Evolutionary conservation across 92 coral and sea anemone genomes (phyloP), one percentile per base, ranked within the genome.

Genomic region (Siderastrea siderea): DNA sequence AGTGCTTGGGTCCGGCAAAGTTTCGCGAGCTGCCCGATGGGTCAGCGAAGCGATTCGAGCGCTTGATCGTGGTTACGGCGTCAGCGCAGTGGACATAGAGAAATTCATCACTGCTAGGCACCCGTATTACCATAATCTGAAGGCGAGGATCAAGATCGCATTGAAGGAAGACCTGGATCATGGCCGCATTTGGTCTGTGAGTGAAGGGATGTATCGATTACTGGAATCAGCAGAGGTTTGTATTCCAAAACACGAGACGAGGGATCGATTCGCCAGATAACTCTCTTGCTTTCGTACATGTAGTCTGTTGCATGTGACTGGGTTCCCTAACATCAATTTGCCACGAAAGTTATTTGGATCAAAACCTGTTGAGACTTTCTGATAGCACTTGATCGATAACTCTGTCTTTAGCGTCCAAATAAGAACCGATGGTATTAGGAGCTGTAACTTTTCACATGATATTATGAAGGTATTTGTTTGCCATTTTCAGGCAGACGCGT

Each of bases 21-120:
- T 93, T 26, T 97, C 99, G 45, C 68, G 99, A 47, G 98, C 96
- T 47, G 98, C 96, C 61, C 90, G 99, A 94, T 95, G 98, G 98
- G 96, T 97, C 16, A 91, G 96, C 80, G 99, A 97, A 92, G 99
- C 99, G 47, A 87, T 97, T 62, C 95, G 98, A 76, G 98, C 95
- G 60, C 95, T 97, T 57, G 99, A 97, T 91, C 96, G 91, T 64
- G 99, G 99, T 38, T 87, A 82, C 66, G 99, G 99, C 73, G 99
- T 92, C 70, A 89, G 93, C 83, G 85, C 91, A 74, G 94, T 88
- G 71, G 99, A 97, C 49, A 93, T 97, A 47, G 99, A 97, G 89
- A 95, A 94, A 70, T 97, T 89, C 81, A 93, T 97, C 7, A 95
- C 82, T 59, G 96, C 95, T 15, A 93, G 94, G 74, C 98, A 97